Evolutionary conservation across 2,888 invertebrate genomes (phyloP).

Genomic region (Abscondita cerata): DNA sequence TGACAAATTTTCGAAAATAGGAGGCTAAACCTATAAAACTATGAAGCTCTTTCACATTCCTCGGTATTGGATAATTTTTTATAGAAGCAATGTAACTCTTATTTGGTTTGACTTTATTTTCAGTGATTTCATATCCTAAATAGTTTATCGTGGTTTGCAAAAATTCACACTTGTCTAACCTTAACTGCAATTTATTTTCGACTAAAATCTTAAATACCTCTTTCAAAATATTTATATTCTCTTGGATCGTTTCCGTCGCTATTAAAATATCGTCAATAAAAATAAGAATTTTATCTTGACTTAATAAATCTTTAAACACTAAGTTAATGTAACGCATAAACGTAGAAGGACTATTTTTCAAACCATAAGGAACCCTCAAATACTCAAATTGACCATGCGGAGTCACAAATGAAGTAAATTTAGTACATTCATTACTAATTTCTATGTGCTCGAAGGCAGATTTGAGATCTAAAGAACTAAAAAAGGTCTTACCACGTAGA

Average conservation of each 20-base stretch:
- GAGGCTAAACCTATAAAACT: neutral
- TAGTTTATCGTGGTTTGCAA: neutral
- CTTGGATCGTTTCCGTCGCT: slow-evolving; percentile 44
- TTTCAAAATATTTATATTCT: neutral
- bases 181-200: neutral
- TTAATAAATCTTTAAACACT: slow-evolving; percentile 12
- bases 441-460: slow-evolving; percentile 23
- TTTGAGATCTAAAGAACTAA: slow-evolving; percentile 16
- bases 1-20: no score
- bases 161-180: neutral
- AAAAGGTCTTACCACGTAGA: slow-evolving; percentile 1
- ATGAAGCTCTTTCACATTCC: neutral
- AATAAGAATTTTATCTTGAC: neutral
- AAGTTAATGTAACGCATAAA: slow-evolving; percentile 9
- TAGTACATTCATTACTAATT: slow-evolving; percentile 7
- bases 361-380: neutral
- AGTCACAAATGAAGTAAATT: no score
- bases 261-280: slow-evolving; percentile 32
- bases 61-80: neutral
- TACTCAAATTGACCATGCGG: slow-evolving; percentile 9
- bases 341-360: slow-evolving; percentile 38
- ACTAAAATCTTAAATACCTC: neutral
- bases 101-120: no score
- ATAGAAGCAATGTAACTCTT: no score
- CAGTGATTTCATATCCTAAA: no score